Conservation (phyloP, 2,797 vertebrate species). For the Amblyraja radiata region DNA sequence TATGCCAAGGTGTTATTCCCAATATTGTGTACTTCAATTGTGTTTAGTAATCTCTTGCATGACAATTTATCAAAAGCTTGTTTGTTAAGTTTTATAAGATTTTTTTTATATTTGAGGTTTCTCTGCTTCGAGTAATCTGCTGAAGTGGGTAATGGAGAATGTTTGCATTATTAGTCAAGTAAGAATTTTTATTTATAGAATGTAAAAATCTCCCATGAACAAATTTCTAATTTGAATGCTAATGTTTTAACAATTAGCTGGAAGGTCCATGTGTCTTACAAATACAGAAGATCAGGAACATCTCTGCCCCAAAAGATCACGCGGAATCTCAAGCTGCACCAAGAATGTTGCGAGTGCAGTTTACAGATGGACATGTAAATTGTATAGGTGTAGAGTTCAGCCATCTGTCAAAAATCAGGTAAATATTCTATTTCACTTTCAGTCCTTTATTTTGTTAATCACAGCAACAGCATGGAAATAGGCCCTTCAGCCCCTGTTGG, state of each 20-base stretch:
- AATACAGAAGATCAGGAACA: conserved; percentile 91
- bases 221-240: not conserved
- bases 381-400: conserved; percentile 84
- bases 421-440: conserved; percentile 39
- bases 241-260: conserved; percentile 59
- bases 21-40: too few relatives aligned
- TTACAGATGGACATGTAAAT: conserved; percentile 90
- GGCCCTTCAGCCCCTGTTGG: too few relatives aligned
- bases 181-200: not conserved
- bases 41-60: too few relatives aligned
- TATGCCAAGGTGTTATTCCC: too few relatives aligned
- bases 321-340: conserved; percentile 90
- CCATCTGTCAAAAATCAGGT: conserved; percentile 92
- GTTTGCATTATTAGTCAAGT: not conserved
- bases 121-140: not conserved
- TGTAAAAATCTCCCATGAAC: not conserved
- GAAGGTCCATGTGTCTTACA: conserved; percentile 92
- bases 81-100: not conserved
- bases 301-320: conserved; percentile 85
- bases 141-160: not conserved
- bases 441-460: not conserved
- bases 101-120: not conserved
- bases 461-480: not conserved
- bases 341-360: conserved; percentile 88
- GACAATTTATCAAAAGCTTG: too few relatives aligned